Conservation (phyloP, 1,140 invertebrate species). For the Hylaeus volcanicus region DNA sequence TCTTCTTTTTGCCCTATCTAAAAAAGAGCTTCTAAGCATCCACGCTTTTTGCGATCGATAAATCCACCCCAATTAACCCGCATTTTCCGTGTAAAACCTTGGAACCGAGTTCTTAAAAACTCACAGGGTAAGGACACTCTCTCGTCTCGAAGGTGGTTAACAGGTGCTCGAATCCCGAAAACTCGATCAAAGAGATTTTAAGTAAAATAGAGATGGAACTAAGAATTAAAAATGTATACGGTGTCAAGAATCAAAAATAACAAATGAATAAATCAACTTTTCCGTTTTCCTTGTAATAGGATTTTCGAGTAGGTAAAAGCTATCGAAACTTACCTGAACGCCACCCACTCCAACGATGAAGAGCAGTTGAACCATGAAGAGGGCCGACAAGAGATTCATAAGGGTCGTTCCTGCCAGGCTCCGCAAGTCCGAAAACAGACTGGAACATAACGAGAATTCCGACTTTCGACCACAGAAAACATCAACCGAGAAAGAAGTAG, state of each 20-base stretch:
- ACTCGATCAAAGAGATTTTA: neutral
- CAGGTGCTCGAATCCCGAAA: neutral
- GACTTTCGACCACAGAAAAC: conserved; percentile 14
- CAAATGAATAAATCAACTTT: too few species aligned
- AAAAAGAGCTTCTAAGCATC: neutral
- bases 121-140: neutral
- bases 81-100: neutral
- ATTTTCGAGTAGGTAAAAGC: neutral
- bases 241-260: too few species aligned
- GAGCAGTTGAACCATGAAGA: conserved; percentile 86
- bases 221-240: too few species aligned
- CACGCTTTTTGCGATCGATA: too few species aligned
- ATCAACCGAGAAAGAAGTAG: neutral
- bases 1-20: neutral
- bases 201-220: too few species aligned
- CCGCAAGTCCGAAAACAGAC: conserved; percentile 85
- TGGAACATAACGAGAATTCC: conserved; percentile 77
- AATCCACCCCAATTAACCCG: neutral
- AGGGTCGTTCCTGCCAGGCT: conserved; percentile 85
- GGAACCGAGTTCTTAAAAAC: neutral
- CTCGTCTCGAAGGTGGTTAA: neutral
- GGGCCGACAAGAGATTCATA: conserved; percentile 85
- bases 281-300: neutral
- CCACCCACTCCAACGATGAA: conserved; percentile 86
- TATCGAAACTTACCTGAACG: conserved; percentile 81